These are phyloP conservation scores for Phytoseiulus persimilis DNA, from an alignment of 2,888 invertebrate species.

Conservation along the genomic window DNA sequence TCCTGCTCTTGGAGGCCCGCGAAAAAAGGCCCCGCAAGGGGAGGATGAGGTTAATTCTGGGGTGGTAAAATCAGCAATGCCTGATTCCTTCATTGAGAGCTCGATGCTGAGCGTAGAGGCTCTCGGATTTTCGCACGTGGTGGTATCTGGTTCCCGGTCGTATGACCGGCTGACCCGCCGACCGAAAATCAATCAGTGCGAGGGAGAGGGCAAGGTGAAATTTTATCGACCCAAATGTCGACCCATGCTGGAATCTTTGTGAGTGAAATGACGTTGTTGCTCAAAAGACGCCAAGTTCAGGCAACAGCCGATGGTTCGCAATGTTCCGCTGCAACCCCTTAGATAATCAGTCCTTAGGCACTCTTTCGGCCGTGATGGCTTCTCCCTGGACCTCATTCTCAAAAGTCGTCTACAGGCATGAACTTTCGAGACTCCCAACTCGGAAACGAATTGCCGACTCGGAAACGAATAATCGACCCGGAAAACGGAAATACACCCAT, in stretches of 20 bases:
- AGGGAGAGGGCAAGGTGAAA: background rate
- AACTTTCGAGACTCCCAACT: no score
- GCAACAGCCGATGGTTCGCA: background rate
- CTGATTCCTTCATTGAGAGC: background rate
- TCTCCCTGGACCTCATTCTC: no score
- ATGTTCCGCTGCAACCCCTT: background rate
- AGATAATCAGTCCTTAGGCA: background rate
- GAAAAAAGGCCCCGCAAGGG: conserved; percentile 11
- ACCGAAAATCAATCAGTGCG: no score
- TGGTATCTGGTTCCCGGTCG: no score
- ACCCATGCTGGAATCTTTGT: background rate
- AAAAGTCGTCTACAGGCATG: no score
- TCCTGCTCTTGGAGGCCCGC: conserved; percentile 28
- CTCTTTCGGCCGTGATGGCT: background rate
- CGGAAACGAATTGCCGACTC: no score
- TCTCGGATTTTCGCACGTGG: no score
- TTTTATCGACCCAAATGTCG: background rate
- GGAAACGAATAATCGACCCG: no score
- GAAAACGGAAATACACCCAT: no score
- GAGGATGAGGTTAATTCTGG: conserved; percentile 22
- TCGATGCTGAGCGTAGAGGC: background rate
- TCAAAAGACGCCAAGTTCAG: background rate
- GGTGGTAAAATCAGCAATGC: background rate
- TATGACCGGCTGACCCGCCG: no score
- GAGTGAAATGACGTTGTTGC: background rate